Base-by-base conservation (phyloP, 1,140 invertebrate species). In the Drosophila hydei region DNA sequence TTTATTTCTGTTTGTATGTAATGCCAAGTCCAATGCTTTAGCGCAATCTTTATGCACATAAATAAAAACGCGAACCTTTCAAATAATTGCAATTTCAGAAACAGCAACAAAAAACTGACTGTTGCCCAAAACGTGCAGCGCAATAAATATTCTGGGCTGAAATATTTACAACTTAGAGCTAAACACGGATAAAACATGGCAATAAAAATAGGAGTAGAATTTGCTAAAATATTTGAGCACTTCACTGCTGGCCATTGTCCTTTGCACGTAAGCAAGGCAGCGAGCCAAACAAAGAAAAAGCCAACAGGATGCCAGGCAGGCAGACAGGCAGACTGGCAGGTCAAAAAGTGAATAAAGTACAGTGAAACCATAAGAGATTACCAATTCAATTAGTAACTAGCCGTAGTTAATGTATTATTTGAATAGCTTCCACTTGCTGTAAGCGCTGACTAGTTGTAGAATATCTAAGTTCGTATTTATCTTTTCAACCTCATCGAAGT, bases 41-140 rank as follows among this genome's bases (percentile, higher is more conserved):
- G 38, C 62, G 69, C 54, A 72, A 67, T 72, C 55, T 72, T 55
- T 27, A 40, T 61, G 56, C 38, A 55, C 38, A 68, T 61, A 61
- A 50, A 68, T 60, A 72, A 68, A 70, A 68, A 72, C 64, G 56
- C 56, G 33, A 68, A 72, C 64, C 63, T 67, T 72, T 72, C 69
- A 72, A 72, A 72, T 67, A 47, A 67, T 67, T 72, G 62, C 58
- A 54, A 72, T 67, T 71, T 54, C 51, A 47, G 40, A 52, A 67
- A 60, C 48, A 4, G 14, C 64, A 56, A 25, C 11, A 11, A 43
- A 36, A 38, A 4, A 52, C n/a, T 16, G 38, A 64, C 12, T 47
- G 38, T 54, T 72, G 62, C 18, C 47, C 21, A 58, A 72, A 72
- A 72, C 54, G 69, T 72, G 47, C 54, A 59, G 47, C 69, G 62